Evolutionary conservation across 2,113 vertebrate genomes (phyloP).

Genomic region (Isurus oxyrinchus): DNA sequence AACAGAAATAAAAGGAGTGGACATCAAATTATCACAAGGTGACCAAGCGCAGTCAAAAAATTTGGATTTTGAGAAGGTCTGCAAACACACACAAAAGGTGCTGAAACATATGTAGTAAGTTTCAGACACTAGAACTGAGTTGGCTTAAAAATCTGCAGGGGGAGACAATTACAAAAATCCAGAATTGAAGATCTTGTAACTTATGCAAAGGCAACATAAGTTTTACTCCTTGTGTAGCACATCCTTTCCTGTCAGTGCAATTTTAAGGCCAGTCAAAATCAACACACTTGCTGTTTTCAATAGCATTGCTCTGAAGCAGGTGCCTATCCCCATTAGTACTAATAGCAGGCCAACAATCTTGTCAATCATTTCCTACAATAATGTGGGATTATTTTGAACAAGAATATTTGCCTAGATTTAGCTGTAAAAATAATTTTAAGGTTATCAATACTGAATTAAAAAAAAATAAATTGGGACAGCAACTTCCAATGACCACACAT

Average conservation of each 20-base stretch:
- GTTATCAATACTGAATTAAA: neutral
- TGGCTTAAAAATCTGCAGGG: neutral
- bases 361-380: neutral
- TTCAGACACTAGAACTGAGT: neutral
- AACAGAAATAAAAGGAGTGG: neutral
- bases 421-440: neutral
- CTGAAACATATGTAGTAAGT: neutral
- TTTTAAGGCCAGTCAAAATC: neutral
- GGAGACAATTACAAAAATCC: neutral
- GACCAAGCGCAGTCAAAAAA: neutral
- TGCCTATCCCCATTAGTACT: neutral
- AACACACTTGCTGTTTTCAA: neutral
- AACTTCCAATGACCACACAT: neutral
- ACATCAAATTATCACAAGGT: neutral
- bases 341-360: neutral
- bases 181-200: neutral
- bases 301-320: neutral
- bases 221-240: neutral
- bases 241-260: neutral
- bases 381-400: neutral
- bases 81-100: neutral
- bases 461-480: neutral
- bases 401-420: neutral
- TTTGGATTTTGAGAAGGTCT: neutral
- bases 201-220: neutral